Evolutionary conservation across 1,140 invertebrate species (phyloP), one percentile per base, ranked within the genome.

Genomic region (Harlomillsia oculata): DNA sequence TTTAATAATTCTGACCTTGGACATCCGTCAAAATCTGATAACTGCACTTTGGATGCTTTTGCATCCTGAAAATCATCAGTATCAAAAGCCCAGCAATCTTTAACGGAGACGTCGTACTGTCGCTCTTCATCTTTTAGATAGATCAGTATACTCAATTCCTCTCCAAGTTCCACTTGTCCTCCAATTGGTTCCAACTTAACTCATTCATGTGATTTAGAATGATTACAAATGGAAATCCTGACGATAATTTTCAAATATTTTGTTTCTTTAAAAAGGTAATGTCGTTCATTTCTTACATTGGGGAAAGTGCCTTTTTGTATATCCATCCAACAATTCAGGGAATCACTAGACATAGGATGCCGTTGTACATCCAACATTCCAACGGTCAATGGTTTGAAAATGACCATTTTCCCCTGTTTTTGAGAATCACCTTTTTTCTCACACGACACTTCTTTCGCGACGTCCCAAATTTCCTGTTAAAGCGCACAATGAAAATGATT

Each of bases 311-410:
- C 83, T 62, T 76, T 76, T 54, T 82, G 80, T 51, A 85, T 83
- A 59, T 84, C 82, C 82, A 85, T 85, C 82, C 82, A 85, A 69
- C 82, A 84, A 60, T 82, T 77, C 0, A 85, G 74, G 2, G 77
- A 76, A 3, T 78, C 77, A 34, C 74, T 74, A 0, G 75, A 72
- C 2, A 80, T 78, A 11, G 80, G 76, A 2, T 83, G 80, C 2
- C 80, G 79, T 34, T 81, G 75, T 0, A 83, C 80, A 60, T 83
- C 80, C 18, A 84, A 66, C 80, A 82, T 82, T 59, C 82, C 81
- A 2, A 83, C 82, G 60, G 81, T 76, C 59, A 84, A 82, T 2
- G 82, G 81, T 57, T 80, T 81, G 58, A 84, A 79, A 39, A 78
- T 77, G 0, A 84, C 73, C 0, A 76, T 76, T 64, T 83, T 82